Evolutionary conservation across 2,888 invertebrate species (phyloP), one percentile per base, ranked within the genome.

Genomic region (Neria commutata): DNA sequence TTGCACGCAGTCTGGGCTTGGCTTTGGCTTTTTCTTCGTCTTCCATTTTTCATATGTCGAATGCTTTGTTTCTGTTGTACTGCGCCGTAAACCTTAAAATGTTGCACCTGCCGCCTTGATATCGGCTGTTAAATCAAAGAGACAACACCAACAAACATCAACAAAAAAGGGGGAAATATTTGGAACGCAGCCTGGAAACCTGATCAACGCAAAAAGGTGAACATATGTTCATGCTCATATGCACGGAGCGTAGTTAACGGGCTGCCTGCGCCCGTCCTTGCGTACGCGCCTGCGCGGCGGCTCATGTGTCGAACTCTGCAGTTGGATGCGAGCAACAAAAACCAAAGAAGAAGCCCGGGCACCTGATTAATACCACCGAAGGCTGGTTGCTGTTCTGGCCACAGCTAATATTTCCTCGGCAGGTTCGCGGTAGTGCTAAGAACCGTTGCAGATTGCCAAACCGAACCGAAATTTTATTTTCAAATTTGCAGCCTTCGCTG

Each of bases 81-180:
- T 42, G 17, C 10, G 42, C 5, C 16, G 37, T 37, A n/a, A 42
- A 42, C 17, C 42, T 21, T 42, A 50, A 62, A 60, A 67, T 54
- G 62, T 72, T 72, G 72, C 72, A 72, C 72, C 72, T 72, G 72
- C 69, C 68, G 61, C 6, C 37, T 10, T 17, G 45, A 42, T 42
- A 48, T 54, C 47, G 48, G 29, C 54, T 50, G 56, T 66, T 73
- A 73, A 71, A 71, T 71, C 71, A 71, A 71, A 71, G 68, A 69
- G 61, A 62, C 29, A 48, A 40, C 10, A 42, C 34, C 21, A 34
- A 50, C 5, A 34, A 19, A 25, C 33, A 49, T 4, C 42, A 17
- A 17, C 14, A 29, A 42, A 10, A 42, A 11, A 37, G 24, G 16
- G 23, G n/a, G n/a, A 63, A 21, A 10, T 33, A 33, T 33, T 10